Conservation (phyloP, 37 sponge, comb jelly and placozoan species). For the Lycopodina hypogea region DNA sequence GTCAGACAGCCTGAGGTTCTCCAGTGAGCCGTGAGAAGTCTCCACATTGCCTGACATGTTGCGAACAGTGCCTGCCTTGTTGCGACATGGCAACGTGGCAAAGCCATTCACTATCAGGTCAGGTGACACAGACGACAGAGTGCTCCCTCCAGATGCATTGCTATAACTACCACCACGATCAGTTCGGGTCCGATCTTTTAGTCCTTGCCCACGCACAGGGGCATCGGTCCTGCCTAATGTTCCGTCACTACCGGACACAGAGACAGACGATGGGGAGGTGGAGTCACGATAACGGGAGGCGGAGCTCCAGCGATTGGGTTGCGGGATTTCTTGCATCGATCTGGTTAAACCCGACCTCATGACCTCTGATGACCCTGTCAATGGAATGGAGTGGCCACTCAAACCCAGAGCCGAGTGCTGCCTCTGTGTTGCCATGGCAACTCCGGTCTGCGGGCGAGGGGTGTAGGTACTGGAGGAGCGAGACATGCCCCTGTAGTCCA, state of each 20-base stretch:
- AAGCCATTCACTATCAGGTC: neutral
- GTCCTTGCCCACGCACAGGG: slow-evolving; percentile 26
- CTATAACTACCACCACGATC: slow-evolving; percentile 28
- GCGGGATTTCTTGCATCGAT: neutral
- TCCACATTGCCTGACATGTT: slow-evolving; percentile 2
- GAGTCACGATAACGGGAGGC: neutral
- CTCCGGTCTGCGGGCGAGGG: neutral
- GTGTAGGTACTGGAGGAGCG: neutral
- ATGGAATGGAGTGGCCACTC: neutral
- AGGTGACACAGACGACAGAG: neutral
- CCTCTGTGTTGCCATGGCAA: neutral
- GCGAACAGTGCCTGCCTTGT: no score
- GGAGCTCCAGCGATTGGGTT: slow-evolving; percentile 3
- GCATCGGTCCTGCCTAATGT: neutral
- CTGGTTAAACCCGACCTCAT: no score
- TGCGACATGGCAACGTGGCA: slow-evolving; percentile 6
- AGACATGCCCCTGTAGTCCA: neutral
- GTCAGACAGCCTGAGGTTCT: slow-evolving; percentile 36
- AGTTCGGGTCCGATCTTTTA: slow-evolving; percentile 20
- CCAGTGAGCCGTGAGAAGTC: slow-evolving; percentile 22
- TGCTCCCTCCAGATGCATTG: neutral
- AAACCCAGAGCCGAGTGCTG: neutral
- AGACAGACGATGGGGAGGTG: neutral
- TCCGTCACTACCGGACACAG: neutral
- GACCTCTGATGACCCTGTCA: neutral